Percentiles rank a stretch among this genome's conserved stretches.
phyloP scores from a whole-genome alignment of 2,888 invertebrate genomes.

The Ceraclea dissimilis region DNA sequence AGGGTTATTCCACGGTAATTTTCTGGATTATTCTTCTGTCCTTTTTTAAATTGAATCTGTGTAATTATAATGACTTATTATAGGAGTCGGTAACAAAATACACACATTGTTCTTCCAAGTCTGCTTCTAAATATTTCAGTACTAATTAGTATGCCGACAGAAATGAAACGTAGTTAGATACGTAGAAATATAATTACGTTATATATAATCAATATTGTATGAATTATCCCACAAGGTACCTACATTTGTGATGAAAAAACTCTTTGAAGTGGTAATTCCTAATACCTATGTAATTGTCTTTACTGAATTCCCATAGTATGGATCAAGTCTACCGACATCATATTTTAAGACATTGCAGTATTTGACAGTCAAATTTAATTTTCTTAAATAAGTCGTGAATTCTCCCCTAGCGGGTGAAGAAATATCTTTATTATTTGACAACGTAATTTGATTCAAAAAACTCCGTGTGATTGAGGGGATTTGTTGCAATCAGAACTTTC shows the following conservation, averaged over 20 bases:
- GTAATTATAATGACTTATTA: background rate
- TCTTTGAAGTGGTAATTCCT: background rate
- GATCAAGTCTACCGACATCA: background rate
- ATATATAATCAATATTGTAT: too few species aligned
- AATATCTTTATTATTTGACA: background rate
- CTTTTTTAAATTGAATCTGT: too few species aligned
- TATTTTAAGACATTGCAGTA: background rate
- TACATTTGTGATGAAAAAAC: background rate
- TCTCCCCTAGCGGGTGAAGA: background rate
- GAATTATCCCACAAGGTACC: too few species aligned
- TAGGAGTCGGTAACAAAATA: background rate
- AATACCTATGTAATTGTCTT: background rate
- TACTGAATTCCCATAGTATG: background rate
- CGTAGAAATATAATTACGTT: too few species aligned
- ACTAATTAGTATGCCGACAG: too few species aligned
- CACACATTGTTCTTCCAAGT: background rate
- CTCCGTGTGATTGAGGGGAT: background rate
- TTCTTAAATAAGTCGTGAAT: background rate
- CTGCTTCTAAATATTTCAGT: background rate
- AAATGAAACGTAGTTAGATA: too few species aligned
- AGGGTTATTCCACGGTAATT: too few species aligned
- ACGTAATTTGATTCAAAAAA: background rate
- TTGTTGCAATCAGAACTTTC: slow-evolving; percentile 7
- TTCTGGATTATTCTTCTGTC: too few species aligned
- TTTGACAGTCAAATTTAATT: background rate